Evolutionary conservation across 2,888 invertebrate species (phyloP).

Genomic region (Callyntrura guangdongensis): DNA sequence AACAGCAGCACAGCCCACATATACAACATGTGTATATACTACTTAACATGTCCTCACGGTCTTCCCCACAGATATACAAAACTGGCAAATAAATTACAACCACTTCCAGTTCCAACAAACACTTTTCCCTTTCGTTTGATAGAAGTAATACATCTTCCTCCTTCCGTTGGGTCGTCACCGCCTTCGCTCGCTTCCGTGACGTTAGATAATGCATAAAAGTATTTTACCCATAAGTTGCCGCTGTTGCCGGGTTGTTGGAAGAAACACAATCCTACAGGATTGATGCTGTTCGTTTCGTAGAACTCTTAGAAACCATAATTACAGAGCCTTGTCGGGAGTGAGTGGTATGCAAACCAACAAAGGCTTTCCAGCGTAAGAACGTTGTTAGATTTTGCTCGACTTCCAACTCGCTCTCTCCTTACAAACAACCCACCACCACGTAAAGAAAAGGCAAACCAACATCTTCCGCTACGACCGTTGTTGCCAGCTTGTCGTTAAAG

Average conservation of each 20-base stretch:
- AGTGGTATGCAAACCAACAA: not conserved
- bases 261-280: not conserved
- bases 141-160: slow-evolving; percentile 64
- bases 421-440: too few relatives aligned
- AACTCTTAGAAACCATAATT: not conserved
- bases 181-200: slow-evolving; percentile 22
- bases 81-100: slow-evolving; percentile 31
- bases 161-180: slow-evolving; percentile 64
- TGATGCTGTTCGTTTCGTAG: not conserved
- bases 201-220: not conserved
- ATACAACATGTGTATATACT: not conserved
- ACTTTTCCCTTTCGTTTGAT: slow-evolving; percentile 41
- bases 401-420: too few relatives aligned
- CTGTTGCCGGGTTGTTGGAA: not conserved
- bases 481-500: not conserved
- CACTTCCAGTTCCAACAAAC: slow-evolving; percentile 25
- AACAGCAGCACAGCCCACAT: too few relatives aligned
- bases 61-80: not conserved
- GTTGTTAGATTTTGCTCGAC: too few relatives aligned
- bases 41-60: not conserved
- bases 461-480: not conserved
- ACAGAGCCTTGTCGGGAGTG: not conserved
- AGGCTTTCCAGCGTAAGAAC: not conserved
- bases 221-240: too few relatives aligned
- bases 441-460: not conserved